Evolutionary conservation across 2,888 invertebrate species (phyloP).

Genomic region (Acrocyrtus sp.): DNA sequence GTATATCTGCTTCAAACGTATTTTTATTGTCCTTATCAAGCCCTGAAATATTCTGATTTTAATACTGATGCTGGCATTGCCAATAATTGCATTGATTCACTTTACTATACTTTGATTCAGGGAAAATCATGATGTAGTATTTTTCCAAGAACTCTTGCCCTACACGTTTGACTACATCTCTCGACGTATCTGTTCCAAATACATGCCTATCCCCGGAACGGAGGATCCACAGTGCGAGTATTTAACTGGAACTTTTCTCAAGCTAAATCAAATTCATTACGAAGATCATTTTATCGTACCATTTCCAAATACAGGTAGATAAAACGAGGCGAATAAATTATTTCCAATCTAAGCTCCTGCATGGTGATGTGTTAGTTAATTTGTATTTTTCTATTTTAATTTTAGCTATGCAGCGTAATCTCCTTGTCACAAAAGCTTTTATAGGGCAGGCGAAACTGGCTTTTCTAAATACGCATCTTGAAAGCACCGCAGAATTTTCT

Average conservation of each 20-base stretch:
- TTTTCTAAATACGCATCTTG: constrained; percentile 72
- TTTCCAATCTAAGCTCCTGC: no score
- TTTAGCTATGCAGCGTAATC: constrained; percentile 68
- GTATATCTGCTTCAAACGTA: no score
- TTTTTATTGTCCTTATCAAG: no score
- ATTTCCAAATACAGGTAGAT: constrained; percentile 66
- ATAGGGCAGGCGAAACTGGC: constrained; percentile 66
- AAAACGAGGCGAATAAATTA: neutral
- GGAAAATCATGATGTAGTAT: constrained; percentile 70
- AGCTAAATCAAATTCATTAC: constrained; percentile 66
- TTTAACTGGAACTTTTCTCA: constrained; percentile 68
- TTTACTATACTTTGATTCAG: no score
- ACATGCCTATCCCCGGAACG: constrained; percentile 66
- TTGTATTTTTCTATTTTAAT: neutral
- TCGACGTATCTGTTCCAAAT: constrained; percentile 66
- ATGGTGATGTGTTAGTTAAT: neutral
- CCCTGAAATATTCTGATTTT: no score
- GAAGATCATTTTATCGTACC: constrained; percentile 67
- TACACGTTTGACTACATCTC: constrained; percentile 67
- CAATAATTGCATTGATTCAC: no score
- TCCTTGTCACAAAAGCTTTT: constrained; percentile 68
- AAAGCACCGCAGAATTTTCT: constrained; percentile 69
- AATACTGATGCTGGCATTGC: no score
- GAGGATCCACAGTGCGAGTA: constrained; percentile 65
- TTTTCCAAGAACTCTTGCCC: constrained; percentile 71